These are phyloP conservation scores for Gorilla gorilla DNA, from an alignment of 2,113 vertebrate species.

Conservation along the genomic window DNA sequence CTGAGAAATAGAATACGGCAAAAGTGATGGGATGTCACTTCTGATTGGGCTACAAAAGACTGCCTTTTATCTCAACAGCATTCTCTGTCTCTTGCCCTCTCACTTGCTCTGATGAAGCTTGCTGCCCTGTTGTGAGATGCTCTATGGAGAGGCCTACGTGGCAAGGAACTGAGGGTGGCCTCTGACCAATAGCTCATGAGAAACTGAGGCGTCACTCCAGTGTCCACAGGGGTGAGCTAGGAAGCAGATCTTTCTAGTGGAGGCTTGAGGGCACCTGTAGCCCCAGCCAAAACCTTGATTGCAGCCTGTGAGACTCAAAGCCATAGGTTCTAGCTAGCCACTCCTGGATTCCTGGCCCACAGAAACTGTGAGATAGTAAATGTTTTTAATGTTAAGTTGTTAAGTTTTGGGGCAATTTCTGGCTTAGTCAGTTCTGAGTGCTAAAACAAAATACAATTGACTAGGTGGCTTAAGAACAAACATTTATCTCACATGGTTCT, in stretches of 20 bases:
- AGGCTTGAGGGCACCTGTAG: not conserved
- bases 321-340: not conserved
- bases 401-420: not conserved
- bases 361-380: not conserved
- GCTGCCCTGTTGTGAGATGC: not conserved
- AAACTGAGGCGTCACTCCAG: not conserved
- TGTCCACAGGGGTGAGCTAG: not conserved
- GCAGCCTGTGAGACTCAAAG: not conserved
- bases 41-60: not conserved
- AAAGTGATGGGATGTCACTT: not conserved
- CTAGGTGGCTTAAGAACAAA: not conserved
- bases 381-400: not conserved
- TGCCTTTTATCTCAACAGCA: not conserved
- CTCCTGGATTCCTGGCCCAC: not conserved
- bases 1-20: not conserved
- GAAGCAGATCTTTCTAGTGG: not conserved
- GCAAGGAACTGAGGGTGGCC: not conserved
- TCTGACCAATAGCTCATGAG: not conserved
- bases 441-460: not conserved
- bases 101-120: not conserved
- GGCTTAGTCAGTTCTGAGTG: not conserved
- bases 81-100: not conserved
- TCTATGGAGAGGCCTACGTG: not conserved
- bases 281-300: fast-evolving
- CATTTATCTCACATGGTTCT: not conserved